Percentiles rank a stretch among this genome's conserved stretches.
These are phyloP conservation scores for Pipistrellus nathusii DNA, from an alignment of 2,797 vertebrate species.

Conservation along the genomic window DNA sequence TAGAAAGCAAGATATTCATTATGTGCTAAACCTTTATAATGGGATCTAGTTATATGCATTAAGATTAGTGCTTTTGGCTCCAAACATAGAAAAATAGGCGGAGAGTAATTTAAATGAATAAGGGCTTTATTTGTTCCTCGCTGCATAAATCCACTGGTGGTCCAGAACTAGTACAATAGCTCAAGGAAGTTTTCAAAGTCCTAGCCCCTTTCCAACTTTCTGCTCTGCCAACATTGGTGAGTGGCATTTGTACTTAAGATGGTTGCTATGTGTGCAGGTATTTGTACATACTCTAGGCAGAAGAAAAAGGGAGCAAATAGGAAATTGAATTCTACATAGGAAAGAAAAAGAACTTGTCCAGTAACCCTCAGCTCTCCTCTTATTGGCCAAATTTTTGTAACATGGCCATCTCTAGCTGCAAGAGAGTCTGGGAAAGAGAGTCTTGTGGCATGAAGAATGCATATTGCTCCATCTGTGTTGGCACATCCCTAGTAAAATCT, in stretches of 20 bases:
- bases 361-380: neutral
- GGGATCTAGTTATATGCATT: neutral
- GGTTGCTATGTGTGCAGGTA: neutral
- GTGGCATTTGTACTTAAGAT: neutral
- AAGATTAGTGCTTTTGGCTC: neutral
- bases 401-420: neutral
- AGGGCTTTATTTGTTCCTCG: neutral
- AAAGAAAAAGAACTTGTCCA: neutral
- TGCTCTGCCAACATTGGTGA: neutral
- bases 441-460: neutral
- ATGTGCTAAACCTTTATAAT: neutral
- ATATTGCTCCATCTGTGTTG: neutral
- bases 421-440: neutral
- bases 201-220: neutral
- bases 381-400: neutral
- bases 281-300: neutral
- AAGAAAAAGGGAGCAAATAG: neutral
- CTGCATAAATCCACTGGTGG: neutral
- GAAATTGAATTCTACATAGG: neutral
- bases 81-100: neutral
- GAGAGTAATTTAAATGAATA: neutral
- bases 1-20: neutral
- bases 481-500: neutral
- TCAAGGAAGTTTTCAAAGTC: neutral
- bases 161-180: neutral